Conservation (phyloP, 2,797 vertebrate genomes). For the Coluber constrictor region DNA sequence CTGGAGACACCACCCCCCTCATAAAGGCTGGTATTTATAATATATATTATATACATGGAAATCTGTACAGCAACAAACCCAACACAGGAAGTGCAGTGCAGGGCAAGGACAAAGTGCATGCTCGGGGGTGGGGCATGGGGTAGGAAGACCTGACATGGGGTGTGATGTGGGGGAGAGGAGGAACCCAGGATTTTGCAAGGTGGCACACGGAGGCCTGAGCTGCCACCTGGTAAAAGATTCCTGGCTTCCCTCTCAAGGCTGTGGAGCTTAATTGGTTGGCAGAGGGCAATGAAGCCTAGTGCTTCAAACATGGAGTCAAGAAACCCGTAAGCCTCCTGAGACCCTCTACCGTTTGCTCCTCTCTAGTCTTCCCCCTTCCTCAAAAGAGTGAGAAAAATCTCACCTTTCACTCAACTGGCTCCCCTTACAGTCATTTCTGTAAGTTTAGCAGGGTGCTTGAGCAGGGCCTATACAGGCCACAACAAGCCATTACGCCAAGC, state of each 20-base stretch:
- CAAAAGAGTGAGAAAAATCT: neutral
- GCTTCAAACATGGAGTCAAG: neutral
- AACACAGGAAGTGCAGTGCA: constrained; percentile 15
- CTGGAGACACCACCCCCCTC: neutral
- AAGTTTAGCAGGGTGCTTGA: neutral
- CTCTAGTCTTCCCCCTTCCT: neutral
- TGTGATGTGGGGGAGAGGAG: neutral
- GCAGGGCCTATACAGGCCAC: too few species aligned
- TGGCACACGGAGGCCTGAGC: neutral
- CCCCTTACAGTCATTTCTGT: neutral
- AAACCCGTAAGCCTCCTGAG: neutral
- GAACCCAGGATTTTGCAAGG: neutral
- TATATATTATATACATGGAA: constrained; percentile 35
- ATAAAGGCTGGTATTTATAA: constrained; percentile 32
- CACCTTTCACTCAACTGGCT: neutral
- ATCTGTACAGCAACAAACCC: constrained; percentile 33
- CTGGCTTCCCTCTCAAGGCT: neutral
- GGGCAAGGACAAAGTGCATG: constrained; percentile 32
- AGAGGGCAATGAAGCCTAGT: neutral
- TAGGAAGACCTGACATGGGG: constrained; percentile 12
- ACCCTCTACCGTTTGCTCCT: neutral
- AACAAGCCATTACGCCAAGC: neutral
- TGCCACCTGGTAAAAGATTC: neutral
- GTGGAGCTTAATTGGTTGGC: neutral
- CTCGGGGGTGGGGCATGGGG: constrained; percentile 13